A percentile compares a stretch with the other conserved stretches of the same genome.
Evolutionary conservation across 2,888 invertebrate species (phyloP).

Genomic region (Dione juno): DNA sequence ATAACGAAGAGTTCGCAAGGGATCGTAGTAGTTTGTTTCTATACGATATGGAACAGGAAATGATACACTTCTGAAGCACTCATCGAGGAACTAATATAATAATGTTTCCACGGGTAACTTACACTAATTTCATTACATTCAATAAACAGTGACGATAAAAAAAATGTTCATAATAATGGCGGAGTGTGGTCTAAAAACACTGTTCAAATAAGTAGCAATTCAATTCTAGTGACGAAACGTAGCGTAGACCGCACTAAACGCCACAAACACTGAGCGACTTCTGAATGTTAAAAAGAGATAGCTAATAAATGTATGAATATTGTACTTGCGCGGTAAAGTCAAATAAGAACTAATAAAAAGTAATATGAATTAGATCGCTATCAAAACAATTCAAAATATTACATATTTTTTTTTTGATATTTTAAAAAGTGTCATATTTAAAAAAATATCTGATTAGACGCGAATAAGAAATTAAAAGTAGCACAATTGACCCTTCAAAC

Average conservation of each 20-base stretch:
- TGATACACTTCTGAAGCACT: slow-evolving; percentile 71
- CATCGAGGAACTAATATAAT: slow-evolving; percentile 48
- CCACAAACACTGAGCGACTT: slow-evolving; percentile 58
- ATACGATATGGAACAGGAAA: slow-evolving; percentile 77
- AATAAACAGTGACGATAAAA: slow-evolving; percentile 58
- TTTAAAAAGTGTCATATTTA: not conserved
- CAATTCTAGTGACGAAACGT: slow-evolving; percentile 74
- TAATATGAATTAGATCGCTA: slow-evolving; percentile 7
- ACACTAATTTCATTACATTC: slow-evolving; percentile 30
- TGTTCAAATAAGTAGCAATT: slow-evolving; percentile 65
- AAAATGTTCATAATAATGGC: slow-evolving; percentile 73
- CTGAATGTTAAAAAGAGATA: slow-evolving; percentile 67
- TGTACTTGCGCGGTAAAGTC: slow-evolving; percentile 80
- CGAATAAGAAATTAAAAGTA: slow-evolving; percentile 39
- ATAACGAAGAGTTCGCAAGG: slow-evolving; percentile 78
- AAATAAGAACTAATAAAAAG: slow-evolving; percentile 57
- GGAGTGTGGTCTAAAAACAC: slow-evolving; percentile 77
- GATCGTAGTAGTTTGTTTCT: slow-evolving; percentile 79
- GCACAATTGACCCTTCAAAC: slow-evolving; percentile 42
- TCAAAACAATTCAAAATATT: not conserved
- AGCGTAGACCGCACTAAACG: slow-evolving; percentile 62
- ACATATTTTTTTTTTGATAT: not conserved
- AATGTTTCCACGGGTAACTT: slow-evolving; percentile 45
- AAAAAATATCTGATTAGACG: not conserved
- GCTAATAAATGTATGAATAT: slow-evolving; percentile 64